Evolutionary conservation across 2,797 vertebrate species (phyloP).

Genomic region (Anableps anableps): DNA sequence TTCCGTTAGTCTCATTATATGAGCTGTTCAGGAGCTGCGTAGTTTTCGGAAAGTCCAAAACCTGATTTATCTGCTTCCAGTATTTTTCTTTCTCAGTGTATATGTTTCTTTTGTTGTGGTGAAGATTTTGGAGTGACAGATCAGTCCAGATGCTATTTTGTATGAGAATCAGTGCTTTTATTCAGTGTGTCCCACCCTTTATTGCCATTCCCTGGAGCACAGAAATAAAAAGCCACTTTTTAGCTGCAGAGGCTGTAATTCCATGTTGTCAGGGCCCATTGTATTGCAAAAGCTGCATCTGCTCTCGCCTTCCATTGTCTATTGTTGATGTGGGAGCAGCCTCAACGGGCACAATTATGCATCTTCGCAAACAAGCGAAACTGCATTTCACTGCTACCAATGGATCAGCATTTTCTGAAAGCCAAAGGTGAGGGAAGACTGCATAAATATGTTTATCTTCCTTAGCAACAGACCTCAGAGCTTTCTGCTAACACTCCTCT

Average conservation of each 20-base stretch:
- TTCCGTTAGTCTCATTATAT: conserved; percentile 37
- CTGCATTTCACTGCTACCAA: conserved; percentile 48
- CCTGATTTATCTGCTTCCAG: conserved; percentile 49
- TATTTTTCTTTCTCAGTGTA: conserved; percentile 29
- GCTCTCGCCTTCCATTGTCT: conserved; percentile 65
- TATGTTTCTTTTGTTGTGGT: conserved; percentile 37
- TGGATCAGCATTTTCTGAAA: conserved; percentile 60
- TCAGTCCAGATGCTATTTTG: conserved; percentile 49
- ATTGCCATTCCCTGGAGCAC: conserved; percentile 52
- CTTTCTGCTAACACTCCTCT: conserved; percentile 45
- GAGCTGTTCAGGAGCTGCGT: conserved; percentile 44
- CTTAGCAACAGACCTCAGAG: conserved; percentile 43
- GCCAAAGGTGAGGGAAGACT: conserved; percentile 59
- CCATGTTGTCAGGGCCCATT: conserved; percentile 74
- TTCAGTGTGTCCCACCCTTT: conserved; percentile 54
- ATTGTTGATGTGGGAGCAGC: conserved; percentile 62
- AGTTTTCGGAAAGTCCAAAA: conserved; percentile 50
- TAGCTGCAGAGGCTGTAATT: conserved; percentile 72
- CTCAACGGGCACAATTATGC: conserved; percentile 67
- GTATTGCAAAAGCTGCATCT: conserved; percentile 70
- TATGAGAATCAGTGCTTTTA: conserved; percentile 55
- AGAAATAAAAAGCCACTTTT: conserved; percentile 67
- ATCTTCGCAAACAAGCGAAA: conserved; percentile 51
- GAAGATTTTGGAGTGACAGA: conserved; percentile 33
- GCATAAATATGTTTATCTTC: conserved; percentile 66